A percentile compares a stretch with the other conserved stretches of the same genome.
These are phyloP conservation scores for Drosophila pseudotalamancana DNA, from an alignment of 2,888 invertebrate genomes.

Conservation along the genomic window DNA sequence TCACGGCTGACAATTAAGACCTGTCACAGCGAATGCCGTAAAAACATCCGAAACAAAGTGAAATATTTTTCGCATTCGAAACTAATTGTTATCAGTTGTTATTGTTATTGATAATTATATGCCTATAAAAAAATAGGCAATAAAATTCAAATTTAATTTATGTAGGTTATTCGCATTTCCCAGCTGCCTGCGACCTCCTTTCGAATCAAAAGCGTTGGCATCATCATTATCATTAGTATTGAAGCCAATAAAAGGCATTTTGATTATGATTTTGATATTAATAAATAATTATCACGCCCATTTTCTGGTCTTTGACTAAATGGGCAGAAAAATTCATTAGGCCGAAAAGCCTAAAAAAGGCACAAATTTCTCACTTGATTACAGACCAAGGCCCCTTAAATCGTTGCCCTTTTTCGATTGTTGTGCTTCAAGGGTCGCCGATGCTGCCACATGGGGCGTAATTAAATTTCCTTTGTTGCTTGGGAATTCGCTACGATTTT, in stretches of 20 bases:
- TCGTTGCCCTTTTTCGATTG: conserved; percentile 36
- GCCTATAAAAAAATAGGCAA: conserved; percentile 12
- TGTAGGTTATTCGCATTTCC: conserved; percentile 20
- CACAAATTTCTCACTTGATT: conserved; percentile 70
- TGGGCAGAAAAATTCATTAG: conserved; percentile 66
- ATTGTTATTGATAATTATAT: conserved; percentile 44
- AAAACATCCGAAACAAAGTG: conserved; percentile 52
- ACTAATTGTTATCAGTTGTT: conserved; percentile 26
- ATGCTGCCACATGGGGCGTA: conserved; percentile 70
- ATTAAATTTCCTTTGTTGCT: conserved; percentile 76
- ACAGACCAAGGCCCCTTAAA: conserved; percentile 51
- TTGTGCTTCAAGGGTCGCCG: conserved; percentile 51
- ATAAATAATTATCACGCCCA: conserved; percentile 56
- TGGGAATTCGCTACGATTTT: conserved; percentile 76
- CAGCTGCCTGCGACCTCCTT: conserved; percentile 54
- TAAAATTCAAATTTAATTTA: conserved; percentile 17
- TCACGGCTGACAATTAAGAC: conserved; percentile 69
- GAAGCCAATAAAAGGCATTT: conserved; percentile 23
- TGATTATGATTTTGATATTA: conserved; percentile 46
- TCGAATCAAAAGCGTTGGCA: conserved; percentile 38
- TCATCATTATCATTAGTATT: conserved; percentile 52
- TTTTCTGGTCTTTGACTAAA: conserved; percentile 46
- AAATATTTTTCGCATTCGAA: conserved; percentile 38
- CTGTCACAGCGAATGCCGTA: conserved; percentile 27
- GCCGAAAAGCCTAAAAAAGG: conserved; percentile 34